Conservation (phyloP, 2,113 vertebrate species). For the Scortum barcoo region DNA sequence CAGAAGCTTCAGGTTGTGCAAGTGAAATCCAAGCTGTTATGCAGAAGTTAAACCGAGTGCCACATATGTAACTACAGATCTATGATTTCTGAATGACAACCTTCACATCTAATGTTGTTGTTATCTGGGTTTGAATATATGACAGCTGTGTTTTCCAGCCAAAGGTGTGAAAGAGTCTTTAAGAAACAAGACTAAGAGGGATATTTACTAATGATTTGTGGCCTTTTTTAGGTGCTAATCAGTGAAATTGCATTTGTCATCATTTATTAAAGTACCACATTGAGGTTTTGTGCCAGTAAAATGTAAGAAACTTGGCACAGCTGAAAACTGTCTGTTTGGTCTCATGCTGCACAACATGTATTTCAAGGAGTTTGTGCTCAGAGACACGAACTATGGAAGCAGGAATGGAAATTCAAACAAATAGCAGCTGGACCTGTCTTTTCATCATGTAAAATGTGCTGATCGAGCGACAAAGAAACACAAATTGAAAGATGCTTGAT, state of each 20-base stretch:
- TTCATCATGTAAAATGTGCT: not conserved
- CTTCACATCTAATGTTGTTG: not conserved
- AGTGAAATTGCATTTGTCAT: slow-evolving; percentile 1
- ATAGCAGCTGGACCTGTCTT: not conserved
- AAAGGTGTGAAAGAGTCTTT: not conserved
- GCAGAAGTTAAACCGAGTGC: too few species aligned
- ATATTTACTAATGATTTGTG: too few species aligned
- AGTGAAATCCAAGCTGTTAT: too few species aligned
- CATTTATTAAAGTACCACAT: not conserved
- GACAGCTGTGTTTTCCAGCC: not conserved
- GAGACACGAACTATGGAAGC: not conserved
- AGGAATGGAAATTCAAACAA: not conserved
- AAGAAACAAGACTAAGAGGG: too few species aligned
- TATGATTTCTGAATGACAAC: too few species aligned
- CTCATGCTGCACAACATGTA: not conserved
- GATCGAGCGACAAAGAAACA: not conserved
- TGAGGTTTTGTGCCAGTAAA: not conserved
- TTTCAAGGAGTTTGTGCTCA: not conserved
- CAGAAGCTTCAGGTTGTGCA: too few species aligned
- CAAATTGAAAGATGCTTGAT: not conserved
- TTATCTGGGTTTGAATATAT: not conserved
- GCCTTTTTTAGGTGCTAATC: not conserved
- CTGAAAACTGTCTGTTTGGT: not conserved
- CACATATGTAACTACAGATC: too few species aligned
- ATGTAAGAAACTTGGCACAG: not conserved